Percentiles rank a stretch among this genome's conserved stretches.
These are phyloP conservation scores for Uria lomvia DNA, from an alignment of 2,113 vertebrate species.

Conservation along the genomic window DNA sequence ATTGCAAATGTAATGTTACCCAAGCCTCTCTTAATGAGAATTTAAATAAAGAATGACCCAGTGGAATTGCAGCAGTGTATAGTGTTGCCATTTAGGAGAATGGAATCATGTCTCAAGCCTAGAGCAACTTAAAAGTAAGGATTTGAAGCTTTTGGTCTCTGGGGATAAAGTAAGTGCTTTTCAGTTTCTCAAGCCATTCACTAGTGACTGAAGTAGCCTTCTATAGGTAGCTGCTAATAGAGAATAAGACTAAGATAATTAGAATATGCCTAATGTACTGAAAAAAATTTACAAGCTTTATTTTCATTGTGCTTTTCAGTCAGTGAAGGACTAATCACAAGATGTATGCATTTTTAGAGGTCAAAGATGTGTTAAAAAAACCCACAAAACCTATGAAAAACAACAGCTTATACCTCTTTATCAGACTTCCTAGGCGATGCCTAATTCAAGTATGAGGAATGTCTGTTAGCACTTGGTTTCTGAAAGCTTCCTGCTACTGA, in stretches of 20 bases:
- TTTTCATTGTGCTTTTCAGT: not conserved
- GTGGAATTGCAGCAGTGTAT: conserved; percentile 25
- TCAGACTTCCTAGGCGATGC: not conserved
- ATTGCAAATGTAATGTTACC: conserved; percentile 50
- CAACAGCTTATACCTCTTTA: not conserved
- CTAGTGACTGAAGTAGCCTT: not conserved
- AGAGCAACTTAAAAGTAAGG: not conserved
- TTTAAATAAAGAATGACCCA: conserved; percentile 61
- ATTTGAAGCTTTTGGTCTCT: not conserved
- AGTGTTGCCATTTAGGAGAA: conserved; percentile 13
- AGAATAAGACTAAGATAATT: not conserved
- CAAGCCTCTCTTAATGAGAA: conserved; percentile 44
- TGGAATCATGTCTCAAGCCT: conserved; percentile 9
- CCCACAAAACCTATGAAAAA: not conserved
- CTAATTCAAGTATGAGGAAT: not conserved
- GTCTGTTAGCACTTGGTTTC: not conserved
- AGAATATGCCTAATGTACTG: not conserved
- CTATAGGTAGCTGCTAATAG: not conserved
- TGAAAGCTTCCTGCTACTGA: not conserved
- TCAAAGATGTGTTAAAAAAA: not conserved
- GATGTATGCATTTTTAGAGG: not conserved
- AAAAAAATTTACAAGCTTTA: not conserved
- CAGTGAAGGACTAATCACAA: not conserved
- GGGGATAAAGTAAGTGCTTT: conserved; percentile 24
- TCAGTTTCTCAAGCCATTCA: not conserved